Conservation (phyloP, 2,797 vertebrate genomes). For the Paguma larvata region DNA sequence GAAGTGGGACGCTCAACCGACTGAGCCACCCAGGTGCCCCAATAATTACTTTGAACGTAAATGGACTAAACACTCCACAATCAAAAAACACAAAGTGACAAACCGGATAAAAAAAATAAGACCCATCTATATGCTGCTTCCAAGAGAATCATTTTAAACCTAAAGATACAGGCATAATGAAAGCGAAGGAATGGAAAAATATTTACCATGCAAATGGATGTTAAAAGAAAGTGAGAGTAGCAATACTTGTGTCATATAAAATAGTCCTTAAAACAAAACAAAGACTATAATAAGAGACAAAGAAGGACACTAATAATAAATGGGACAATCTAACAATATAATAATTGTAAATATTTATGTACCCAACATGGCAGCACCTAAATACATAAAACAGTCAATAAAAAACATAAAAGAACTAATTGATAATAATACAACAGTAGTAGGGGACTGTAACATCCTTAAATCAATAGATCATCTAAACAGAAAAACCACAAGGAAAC, state of each 20-base stretch:
- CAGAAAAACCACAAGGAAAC: not conserved
- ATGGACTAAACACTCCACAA: not conserved
- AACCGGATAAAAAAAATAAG: not conserved
- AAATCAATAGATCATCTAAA: not conserved
- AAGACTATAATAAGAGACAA: not conserved
- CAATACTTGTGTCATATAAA: no score
- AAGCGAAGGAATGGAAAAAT: not conserved
- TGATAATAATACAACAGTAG: not conserved
- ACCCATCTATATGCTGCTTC: not conserved
- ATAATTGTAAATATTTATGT: not conserved
- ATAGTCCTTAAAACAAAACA: not conserved
- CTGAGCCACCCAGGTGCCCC: no score
- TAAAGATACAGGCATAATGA: not conserved
- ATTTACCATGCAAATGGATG: not conserved
- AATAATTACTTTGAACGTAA: not conserved
- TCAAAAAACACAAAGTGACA: not conserved
- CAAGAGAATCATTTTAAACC: not conserved
- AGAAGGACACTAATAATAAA: not conserved
- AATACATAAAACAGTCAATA: not conserved
- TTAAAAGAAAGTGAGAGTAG: no score
- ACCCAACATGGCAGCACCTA: not conserved
- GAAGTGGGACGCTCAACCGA: no score
- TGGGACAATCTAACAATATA: not conserved
- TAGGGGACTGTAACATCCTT: not conserved
- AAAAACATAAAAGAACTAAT: not conserved